Base-by-base conservation (phyloP, 1,140 invertebrate species). In the Caenorhabditis briggsae region DNA sequence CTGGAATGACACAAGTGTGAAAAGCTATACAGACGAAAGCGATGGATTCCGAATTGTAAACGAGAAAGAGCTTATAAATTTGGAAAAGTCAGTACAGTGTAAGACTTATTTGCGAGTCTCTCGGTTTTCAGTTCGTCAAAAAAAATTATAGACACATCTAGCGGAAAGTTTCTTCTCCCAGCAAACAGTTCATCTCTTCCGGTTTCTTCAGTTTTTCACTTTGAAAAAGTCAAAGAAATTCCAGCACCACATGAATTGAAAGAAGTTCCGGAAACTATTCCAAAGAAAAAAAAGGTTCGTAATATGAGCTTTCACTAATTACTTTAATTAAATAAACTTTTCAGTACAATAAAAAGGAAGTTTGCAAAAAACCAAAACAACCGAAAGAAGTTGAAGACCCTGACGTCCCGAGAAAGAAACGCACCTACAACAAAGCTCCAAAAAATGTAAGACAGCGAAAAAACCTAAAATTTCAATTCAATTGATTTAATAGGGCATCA, bases 1-100 rank as follows among this genome's bases (percentile, higher is more conserved):
- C 50, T 78, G 70, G 70, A 78, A 78, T 14, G 70, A 78, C 46
- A 46, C 50, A 3, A 23, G 46, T 18, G 70, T 78, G 70, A 78
- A 23, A 53, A 53, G 46, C 9, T 78, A 50, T 23, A 20, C 70
- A 53, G 70, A 23, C 2, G 70, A 78, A 23, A 78, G 70, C 14
- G 70, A 78, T 50, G 70, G 46, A 50, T 78, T 78, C 70, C n/a
- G 70, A 23, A 53, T 78, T 78, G 70, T 78, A 20, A n/a, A 78
- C 9, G 70, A 78, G 25, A 53, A 78, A 18, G 46, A 78, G 5
- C n/a, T 78, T 46, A 41, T 50, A 9, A 78, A 78, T 78, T 18
- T 78, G 70, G 46, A 78, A 20, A 78, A 9, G 12, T 46, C 7
- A 14, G 43, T 43, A 12, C 33, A 50, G 8, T 78, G 70, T 53